Evolutionary conservation across 2,888 invertebrate genomes (phyloP), one percentile per base, ranked within the genome.

Genomic region (Andrena trimmerana): DNA sequence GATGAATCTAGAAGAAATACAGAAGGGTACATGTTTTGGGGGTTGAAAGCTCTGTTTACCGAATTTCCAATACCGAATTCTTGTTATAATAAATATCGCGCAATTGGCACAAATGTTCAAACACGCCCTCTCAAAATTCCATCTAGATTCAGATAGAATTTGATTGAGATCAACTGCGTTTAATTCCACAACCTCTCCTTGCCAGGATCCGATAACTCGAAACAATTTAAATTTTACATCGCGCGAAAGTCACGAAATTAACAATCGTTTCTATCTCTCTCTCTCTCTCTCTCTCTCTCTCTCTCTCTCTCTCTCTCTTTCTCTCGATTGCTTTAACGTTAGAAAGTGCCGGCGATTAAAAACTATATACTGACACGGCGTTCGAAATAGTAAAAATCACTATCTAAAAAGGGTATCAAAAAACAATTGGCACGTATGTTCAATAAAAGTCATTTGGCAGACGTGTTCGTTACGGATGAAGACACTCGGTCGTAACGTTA

Each of bases 371-470:
- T 60, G 70, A 48, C 66, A 62, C 31, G 70, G 36, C 50, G 48
- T 67, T 67, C 63, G 71, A 24, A 29, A 52, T n/a, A 72, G 80
- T 81, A 73, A 65, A 80, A 81, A 81, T 72, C 52, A 59, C 81
- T 73, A 68, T 73, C 76, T 75, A 72, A 48, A 83, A 57, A 83
- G 72, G 68, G 63, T 83, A 72, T 76, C 42, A 70, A 76, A 83
- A 81, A 81, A 60, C 52, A 81, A 83, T 83, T 83, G 83, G 83
- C 83, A 83, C 83, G 65, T 75, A 63, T 42, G 42, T 16, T 29
- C 3, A 68, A 68, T 66, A 68, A 71, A 78, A 74, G 27, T 69
- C 52, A 36, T 67, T 75, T 81, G 82, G 82, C 81, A 82, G 68
- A 74, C 24, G 29, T 42, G 48, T 27, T 68, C 31, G 42, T 5